These are phyloP conservation scores for Epinephelus awoara DNA, from an alignment of 2,797 vertebrate genomes.

Conservation along the genomic window DNA sequence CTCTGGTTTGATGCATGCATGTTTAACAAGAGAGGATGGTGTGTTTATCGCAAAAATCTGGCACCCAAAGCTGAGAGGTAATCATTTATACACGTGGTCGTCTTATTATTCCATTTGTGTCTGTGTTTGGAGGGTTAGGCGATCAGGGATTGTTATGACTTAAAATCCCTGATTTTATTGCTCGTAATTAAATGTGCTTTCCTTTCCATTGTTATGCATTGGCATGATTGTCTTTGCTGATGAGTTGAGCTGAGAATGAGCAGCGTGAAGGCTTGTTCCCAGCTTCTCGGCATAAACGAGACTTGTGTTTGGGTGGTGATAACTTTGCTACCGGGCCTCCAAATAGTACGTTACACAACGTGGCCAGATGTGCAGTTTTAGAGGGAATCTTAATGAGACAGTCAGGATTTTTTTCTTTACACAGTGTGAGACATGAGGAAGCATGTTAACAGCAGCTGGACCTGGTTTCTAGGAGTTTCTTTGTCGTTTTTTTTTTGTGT, in stretches of 20 bases:
- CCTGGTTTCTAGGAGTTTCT: conserved; percentile 14
- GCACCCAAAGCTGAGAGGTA: conserved; percentile 4
- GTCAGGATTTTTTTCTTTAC: conserved; percentile 33
- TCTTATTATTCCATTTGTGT: neutral
- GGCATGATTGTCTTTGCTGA: conserved; percentile 3
- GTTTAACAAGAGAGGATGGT: neutral
- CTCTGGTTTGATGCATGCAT: neutral
- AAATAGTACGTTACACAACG: conserved; percentile 75
- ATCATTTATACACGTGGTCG: conserved; percentile 4
- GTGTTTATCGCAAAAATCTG: conserved; percentile 33
- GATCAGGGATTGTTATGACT: neutral
- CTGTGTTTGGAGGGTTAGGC: neutral
- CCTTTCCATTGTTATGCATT: neutral
- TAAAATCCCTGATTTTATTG: neutral
- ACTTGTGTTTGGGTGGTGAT: conserved; percentile 65
- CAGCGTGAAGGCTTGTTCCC: conserved; percentile 11
- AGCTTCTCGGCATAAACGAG: conserved; percentile 24
- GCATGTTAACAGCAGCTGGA: conserved; percentile 41
- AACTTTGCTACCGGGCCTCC: conserved; percentile 52
- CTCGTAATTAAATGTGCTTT: neutral
- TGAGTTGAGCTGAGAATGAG: conserved; percentile 30
- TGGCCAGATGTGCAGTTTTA: conserved; percentile 80
- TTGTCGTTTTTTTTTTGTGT: neutral
- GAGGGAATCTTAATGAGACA: conserved; percentile 73
- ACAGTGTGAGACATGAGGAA: conserved; percentile 39